phyloP scores from a whole-genome alignment of 2,113 vertebrate genomes.

The Tapirus terrestris region DNA sequence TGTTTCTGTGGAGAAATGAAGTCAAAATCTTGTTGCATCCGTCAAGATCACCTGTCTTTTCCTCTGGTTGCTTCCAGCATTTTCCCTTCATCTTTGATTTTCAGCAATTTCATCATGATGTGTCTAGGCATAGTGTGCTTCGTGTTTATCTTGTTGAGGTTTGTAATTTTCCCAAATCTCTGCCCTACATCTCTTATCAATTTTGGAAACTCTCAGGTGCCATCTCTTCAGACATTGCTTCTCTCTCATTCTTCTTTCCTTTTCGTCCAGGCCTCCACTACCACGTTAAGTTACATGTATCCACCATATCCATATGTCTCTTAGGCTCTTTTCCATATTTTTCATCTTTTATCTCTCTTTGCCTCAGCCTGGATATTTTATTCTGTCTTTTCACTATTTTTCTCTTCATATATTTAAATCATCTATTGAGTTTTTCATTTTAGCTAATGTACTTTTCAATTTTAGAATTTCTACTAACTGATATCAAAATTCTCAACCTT shows the following conservation, averaged over 20 bases:
- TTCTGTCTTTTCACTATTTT: not conserved
- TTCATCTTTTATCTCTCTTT: not conserved
- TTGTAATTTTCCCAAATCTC: slow-evolving; percentile 13
- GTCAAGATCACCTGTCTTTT: not conserved
- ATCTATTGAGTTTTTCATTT: not conserved
- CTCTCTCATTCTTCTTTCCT: not conserved
- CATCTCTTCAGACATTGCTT: not conserved
- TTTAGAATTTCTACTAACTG: not conserved
- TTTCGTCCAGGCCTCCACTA: not conserved
- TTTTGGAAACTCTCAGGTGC: not conserved
- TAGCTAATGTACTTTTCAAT: not conserved
- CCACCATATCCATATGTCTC: not conserved
- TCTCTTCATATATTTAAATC: not conserved
- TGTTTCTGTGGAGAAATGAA: slow-evolving; percentile 8
- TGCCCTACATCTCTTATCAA: not conserved
- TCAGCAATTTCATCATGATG: not conserved
- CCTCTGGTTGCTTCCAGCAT: not conserved
- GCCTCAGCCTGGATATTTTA: not conserved
- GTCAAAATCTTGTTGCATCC: not conserved
- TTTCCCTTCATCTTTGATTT: slow-evolving; percentile 27
- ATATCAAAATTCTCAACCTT: not conserved
- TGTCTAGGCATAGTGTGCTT: not conserved
- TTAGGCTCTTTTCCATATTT: not conserved
- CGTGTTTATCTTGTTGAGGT: not conserved
- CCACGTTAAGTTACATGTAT: not conserved